Base-by-base conservation (phyloP, 2,113 vertebrate species). In the Strix aluco region DNA sequence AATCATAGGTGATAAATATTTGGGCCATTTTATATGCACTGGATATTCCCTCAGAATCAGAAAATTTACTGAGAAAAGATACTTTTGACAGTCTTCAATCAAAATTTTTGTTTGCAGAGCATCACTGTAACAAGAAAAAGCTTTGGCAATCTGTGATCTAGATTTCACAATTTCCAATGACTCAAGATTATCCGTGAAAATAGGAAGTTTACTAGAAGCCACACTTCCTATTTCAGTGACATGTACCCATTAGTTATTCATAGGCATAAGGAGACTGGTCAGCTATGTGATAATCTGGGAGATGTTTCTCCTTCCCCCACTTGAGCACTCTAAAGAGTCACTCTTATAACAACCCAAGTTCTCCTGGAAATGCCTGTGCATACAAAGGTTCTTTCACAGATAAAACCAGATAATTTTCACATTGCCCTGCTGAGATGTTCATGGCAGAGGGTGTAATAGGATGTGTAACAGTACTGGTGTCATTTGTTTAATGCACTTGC, bases 141-240 rank as follows among this genome's bases (percentile, higher is more conserved):
- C 47, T 87, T 87, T 92, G 74, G 77, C 78, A 87, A 89, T 61
- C 61, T 84, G 26, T 74, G 47, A 20, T 46, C 54, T 77, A 70
- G 83, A 89, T 97, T 96, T 95, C 95, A 85, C 83, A 88, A 92
- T 81, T 71, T 75, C 66, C 73, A 66, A 15, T 63, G 74, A 38
- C 62, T 80, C 69, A 69, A 67, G 34, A 84, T 91, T 82, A 40
- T 79, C 49, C 0, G 0, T 66, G 70, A 75, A 95, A 94, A 85
- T 15, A 93, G 93, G 91, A 97, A 96, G 94, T 82, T 51, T 14
- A 42, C 32, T 69, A 30, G 23, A 85, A 91, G 66, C 38, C 89
- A 87, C 84, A 44, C 57, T 96, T 96, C 93, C 94, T 65, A 61
- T 94, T 96, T 82, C 78, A 79, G 70, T 59, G 77, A 18, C 72